These are phyloP conservation scores for Papilio helenus DNA, from an alignment of 1,140 invertebrate species.

Conservation along the genomic window DNA sequence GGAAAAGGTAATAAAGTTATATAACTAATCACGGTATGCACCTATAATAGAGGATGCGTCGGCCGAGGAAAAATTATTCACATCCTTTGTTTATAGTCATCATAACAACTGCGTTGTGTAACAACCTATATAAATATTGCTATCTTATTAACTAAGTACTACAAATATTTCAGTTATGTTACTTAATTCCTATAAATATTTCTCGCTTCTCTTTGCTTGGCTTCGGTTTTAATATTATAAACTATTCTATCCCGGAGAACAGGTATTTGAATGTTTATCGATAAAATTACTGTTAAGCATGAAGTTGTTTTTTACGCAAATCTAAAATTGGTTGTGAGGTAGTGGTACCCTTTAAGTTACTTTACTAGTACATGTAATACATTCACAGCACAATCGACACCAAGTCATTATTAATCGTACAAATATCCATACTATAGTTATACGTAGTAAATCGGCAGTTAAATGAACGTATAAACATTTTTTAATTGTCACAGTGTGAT, in stretches of 20 bases:
- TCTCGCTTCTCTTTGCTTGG: background rate
- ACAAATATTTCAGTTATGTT: background rate
- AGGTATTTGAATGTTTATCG: background rate
- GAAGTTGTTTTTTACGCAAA: background rate
- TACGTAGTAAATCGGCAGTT: background rate
- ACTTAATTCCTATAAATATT: background rate
- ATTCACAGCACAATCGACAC: background rate
- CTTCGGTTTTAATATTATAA: background rate
- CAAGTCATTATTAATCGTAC: background rate
- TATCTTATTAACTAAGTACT: conserved; percentile 18
- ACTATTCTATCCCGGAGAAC: background rate
- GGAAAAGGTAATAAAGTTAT: conserved; percentile 10
- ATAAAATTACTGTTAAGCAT: background rate
- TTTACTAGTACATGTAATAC: background rate
- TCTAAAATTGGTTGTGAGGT: background rate
- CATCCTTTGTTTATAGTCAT: conserved; percentile 31
- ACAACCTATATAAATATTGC: background rate
- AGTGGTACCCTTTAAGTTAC: background rate
- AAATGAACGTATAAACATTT: conserved; percentile 12
- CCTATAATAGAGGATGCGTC: conserved; percentile 26
- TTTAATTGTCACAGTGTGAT: conserved; percentile 24
- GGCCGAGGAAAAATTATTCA: conserved; percentile 36
- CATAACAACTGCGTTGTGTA: conserved; percentile 18
- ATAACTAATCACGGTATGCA: background rate
- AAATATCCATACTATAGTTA: background rate